Conservation (phyloP, 1,140 invertebrate genomes). For the Pararge aegeria region DNA sequence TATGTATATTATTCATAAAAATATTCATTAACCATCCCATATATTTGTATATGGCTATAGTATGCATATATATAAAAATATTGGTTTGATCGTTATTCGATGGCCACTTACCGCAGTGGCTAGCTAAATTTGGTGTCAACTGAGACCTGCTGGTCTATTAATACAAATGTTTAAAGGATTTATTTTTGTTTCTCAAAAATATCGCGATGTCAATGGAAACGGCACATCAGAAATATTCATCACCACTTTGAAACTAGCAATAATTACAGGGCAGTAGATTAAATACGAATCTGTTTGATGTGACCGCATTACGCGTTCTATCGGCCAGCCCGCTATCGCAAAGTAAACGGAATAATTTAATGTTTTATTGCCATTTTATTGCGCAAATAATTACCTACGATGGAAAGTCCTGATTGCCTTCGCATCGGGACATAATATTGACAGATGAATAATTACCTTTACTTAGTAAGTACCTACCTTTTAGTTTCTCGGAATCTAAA, state of each 20-base stretch:
- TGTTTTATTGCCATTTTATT: slow-evolving; percentile 6
- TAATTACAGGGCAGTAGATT: slow-evolving; percentile 17
- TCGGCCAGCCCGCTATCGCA: slow-evolving; percentile 6
- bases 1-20: no score
- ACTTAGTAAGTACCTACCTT: no score
- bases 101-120: no score
- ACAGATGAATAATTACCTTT: neutral
- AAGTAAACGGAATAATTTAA: slow-evolving; percentile 25
- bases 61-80: no score
- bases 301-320: slow-evolving; percentile 20
- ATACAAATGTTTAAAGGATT: no score
- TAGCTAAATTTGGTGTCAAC: no score
- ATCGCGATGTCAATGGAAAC: slow-evolving; percentile 21
- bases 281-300: slow-evolving; percentile 31
- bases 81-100: no score
- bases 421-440: neutral
- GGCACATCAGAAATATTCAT: neutral
- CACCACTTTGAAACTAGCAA: neutral
- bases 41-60: no score
- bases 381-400: neutral
- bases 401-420: neutral
- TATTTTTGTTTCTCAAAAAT: no score
- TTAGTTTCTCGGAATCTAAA: no score
- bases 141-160: no score
- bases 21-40: no score